Evolutionary conservation across 2,888 invertebrate species (phyloP), one percentile per base, ranked within the genome.

Genomic region (Vesta saturnalis): DNA sequence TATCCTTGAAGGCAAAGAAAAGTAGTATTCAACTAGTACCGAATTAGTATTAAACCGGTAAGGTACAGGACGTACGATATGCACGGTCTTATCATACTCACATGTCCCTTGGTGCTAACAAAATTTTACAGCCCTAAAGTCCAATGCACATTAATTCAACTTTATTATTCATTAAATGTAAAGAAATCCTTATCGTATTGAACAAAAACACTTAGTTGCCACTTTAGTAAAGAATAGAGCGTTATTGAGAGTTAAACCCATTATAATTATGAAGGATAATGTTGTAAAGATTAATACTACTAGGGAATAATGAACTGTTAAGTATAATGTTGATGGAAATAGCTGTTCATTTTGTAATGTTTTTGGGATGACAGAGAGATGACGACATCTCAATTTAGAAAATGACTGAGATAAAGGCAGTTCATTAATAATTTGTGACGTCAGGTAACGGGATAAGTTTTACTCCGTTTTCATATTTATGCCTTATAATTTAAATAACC

Each of bases 311-410:
- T 78, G 76, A 77, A 77, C 74, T 76, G 78, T 73, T 76, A 78
- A 77, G 75, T 78, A 76, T 77, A 77, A 77, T 76, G 76, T 73
- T 73, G 77, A 77, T 75, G 77, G 76, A 74, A 77, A 77, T 74
- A 73, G 75, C 74, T 77, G 76, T 76, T 75, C 77, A 76, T 76
- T 77, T 75, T 74, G 75, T 78, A 76, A 76, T 75, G 70, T 73
- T 70, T 75, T 73, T 73, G 72, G 73, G 76, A 76, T 75, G 39
- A 39, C 39, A 39, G 39, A 77, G 76, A 76, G 76, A 77, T 76
- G 77, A 77, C 78, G 77, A 78, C 77, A 77, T 77, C 77, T 78
- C 77, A 78, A 78, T 78, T 78, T 78, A 72, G 76, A 72, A 72
- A 74, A 76, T 74, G 74, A 75, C 76, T 76, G 74, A 77, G 78